Evolutionary conservation across 2,797 vertebrate species (phyloP).

Genomic region (Trachurus trachurus): DNA sequence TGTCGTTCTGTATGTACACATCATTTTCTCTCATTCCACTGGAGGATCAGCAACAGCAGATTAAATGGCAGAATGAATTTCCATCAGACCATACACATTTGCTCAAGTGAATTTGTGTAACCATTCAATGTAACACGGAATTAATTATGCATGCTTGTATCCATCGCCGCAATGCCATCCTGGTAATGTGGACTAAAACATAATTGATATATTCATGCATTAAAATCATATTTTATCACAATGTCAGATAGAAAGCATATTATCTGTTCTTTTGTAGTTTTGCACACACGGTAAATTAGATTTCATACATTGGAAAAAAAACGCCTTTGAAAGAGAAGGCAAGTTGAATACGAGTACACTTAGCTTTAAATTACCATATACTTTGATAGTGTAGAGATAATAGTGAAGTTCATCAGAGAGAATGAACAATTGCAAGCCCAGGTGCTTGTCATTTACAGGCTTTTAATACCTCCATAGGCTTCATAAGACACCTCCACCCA

Average conservation of each 20-base stretch:
- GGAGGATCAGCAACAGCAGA: slow-evolving; percentile 76
- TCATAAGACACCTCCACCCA: not conserved
- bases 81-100: slow-evolving; percentile 65
- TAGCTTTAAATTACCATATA: not conserved
- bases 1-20: slow-evolving; percentile 69
- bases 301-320: slow-evolving; percentile 16
- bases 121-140: slow-evolving; percentile 67
- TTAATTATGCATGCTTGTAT: slow-evolving; percentile 75
- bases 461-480: not conserved
- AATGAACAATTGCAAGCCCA: not conserved
- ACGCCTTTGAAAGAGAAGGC: not conserved
- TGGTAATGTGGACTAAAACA: slow-evolving; percentile 48
- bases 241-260: slow-evolving; percentile 33
- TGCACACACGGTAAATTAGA: not conserved
- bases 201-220: slow-evolving; percentile 71
- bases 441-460: not conserved
- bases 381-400: not conserved
- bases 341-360: not conserved
- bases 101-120: slow-evolving; percentile 63
- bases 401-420: not conserved
- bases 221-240: slow-evolving; percentile 53
- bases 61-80: slow-evolving; percentile 82
- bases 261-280: slow-evolving; percentile 1
- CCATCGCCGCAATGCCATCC: slow-evolving; percentile 48
- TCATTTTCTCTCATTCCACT: slow-evolving; percentile 72